Conservation (phyloP, 2,797 vertebrate species). For the Acanthurus leucopareius region DNA sequence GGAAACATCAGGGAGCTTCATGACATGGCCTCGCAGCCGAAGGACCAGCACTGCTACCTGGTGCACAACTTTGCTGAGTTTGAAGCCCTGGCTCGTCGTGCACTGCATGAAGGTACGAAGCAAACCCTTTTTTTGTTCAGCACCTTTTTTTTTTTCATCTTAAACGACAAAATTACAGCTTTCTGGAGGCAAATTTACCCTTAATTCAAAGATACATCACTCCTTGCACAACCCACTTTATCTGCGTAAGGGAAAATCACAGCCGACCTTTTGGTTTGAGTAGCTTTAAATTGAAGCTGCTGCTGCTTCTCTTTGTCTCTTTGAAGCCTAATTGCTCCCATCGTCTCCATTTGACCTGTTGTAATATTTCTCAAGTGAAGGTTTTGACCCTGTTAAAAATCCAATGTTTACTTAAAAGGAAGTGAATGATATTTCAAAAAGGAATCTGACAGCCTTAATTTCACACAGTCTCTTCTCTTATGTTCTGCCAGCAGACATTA, state of each 20-base stretch:
- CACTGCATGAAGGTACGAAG: conserved; percentile 94
- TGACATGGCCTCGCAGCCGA: conserved; percentile 96
- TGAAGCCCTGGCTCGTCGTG: conserved; percentile 94
- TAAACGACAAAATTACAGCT: background rate
- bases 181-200: background rate
- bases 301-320: conserved; percentile 9
- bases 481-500: conserved; percentile 64
- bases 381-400: conserved; percentile 52
- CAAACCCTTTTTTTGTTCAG: background rate
- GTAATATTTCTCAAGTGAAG: conserved; percentile 43
- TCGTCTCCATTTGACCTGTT: conserved; percentile 44
- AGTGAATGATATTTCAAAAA: conserved; percentile 56
- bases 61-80: conserved; percentile 98
- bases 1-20: conserved; percentile 96
- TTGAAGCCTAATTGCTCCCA: conserved; percentile 51
- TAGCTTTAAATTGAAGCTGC: conserved; percentile 31
- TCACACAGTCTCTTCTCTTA: conserved; percentile 59
- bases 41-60: conserved; percentile 97
- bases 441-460: conserved; percentile 55
- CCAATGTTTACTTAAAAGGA: conserved; percentile 55
- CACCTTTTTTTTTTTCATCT: background rate
- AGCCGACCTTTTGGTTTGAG: conserved; percentile 31
- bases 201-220: conserved; percentile 18
- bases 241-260: conserved; percentile 16
- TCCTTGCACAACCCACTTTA: background rate